Evolutionary conservation across 2,888 invertebrate species (phyloP).

Genomic region (Mythimna impura): DNA sequence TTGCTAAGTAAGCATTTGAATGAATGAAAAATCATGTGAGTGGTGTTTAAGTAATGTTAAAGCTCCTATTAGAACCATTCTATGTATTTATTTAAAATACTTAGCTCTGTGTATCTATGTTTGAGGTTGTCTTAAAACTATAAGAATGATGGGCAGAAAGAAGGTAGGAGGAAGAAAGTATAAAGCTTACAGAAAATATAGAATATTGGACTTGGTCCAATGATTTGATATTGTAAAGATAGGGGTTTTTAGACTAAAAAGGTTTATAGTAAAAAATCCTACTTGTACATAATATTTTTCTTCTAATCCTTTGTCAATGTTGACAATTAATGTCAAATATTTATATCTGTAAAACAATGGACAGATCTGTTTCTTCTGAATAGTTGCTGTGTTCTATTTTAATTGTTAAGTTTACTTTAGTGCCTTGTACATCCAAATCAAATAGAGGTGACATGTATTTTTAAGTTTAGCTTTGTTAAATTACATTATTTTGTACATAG

Average conservation of each 20-base stretch:
- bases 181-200: not conserved
- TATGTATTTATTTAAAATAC: too few relatives aligned
- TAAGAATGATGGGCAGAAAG: not conserved
- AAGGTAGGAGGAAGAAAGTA: not conserved
- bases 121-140: not conserved
- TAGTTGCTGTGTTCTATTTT: constrained; percentile 51
- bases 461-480: constrained; percentile 5
- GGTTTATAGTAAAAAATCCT: constrained; percentile 26
- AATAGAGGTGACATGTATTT: constrained; percentile 48
- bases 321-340: constrained; percentile 65
- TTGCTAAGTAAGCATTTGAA: constrained; percentile 18
- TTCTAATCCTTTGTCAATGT: constrained; percentile 56
- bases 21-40: constrained; percentile 2
- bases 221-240: constrained; percentile 1
- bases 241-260: constrained; percentile 3
- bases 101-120: too few relatives aligned
- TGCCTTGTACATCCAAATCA: constrained; percentile 41
- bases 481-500: not conserved
- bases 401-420: constrained; percentile 54
- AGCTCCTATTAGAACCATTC: constrained; percentile 3
- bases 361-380: constrained; percentile 59
- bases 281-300: constrained; percentile 26
- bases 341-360: constrained; percentile 73
- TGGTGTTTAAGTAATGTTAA: constrained; percentile 4
- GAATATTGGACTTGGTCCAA: constrained; percentile 5